A percentile compares a stretch with the other conserved stretches of the same genome.
Conservation (phyloP, 2,113 vertebrate genomes). For the Sceloporus tristichus region DNA sequence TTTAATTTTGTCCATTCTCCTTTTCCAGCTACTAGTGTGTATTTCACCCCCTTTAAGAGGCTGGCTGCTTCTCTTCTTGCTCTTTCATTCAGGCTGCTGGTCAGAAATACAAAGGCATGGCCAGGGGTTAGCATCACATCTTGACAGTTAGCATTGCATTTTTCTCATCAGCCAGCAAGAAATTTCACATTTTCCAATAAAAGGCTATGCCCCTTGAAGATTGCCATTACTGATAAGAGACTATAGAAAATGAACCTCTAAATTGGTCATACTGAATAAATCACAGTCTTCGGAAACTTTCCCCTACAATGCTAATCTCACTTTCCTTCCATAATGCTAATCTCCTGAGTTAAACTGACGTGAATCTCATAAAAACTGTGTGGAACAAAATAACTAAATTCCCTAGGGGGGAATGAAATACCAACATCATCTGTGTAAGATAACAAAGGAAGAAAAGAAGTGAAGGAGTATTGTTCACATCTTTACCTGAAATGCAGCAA, state of each 20-base stretch:
- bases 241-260: slow-evolving; percentile 26
- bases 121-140: slow-evolving; percentile 7
- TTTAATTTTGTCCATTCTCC: slow-evolving; percentile 63
- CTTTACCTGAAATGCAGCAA: slow-evolving; percentile 30
- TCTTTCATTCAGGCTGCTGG: slow-evolving; percentile 37
- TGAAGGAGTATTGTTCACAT: neutral
- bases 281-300: slow-evolving; percentile 21
- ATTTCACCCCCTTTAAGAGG: neutral
- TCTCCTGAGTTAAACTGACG: slow-evolving; percentile 31
- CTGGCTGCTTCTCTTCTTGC: slow-evolving; percentile 34
- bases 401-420: neutral
- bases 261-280: slow-evolving; percentile 23
- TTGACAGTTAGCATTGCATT: slow-evolving; percentile 42
- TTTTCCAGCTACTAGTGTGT: slow-evolving; percentile 51
- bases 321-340: neutral
- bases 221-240: slow-evolving; percentile 22
- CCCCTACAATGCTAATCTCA: slow-evolving; percentile 10
- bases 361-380: slow-evolving; percentile 25
- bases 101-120: slow-evolving; percentile 53
- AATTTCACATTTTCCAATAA: slow-evolving; percentile 38
- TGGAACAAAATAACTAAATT: slow-evolving; percentile 41
- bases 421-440: slow-evolving; percentile 29
- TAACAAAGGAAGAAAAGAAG: slow-evolving; percentile 16
- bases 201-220: neutral
- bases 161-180: slow-evolving; percentile 37